Percentiles rank a stretch among this genome's conserved stretches.
Evolutionary conservation across 2,888 invertebrate species (phyloP).

Genomic region (Drosophila neutralis): DNA sequence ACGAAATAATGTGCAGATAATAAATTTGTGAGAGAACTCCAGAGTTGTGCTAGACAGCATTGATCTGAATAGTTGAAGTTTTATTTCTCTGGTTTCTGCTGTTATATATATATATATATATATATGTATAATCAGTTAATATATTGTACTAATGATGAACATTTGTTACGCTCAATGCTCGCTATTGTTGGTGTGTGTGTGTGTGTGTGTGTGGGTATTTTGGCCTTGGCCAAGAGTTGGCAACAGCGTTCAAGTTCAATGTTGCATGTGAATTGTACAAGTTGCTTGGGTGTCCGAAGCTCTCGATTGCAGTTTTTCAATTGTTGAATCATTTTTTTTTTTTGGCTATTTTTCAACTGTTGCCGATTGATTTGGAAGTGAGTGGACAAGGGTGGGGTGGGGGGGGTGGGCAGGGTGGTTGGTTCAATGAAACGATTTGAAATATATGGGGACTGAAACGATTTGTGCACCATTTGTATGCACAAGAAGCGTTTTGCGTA

Average conservation of each 20-base stretch:
- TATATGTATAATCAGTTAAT: not conserved
- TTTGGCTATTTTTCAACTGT: not conserved
- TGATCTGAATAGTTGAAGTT: not conserved
- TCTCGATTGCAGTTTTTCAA: slow-evolving; percentile 28
- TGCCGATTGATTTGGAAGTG: slow-evolving; percentile 10
- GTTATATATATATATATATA: no score
- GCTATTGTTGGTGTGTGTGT: not conserved
- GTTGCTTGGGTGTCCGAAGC: not conserved
- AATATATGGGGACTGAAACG: slow-evolving; percentile 15
- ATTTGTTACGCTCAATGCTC: not conserved
- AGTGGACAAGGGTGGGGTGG: no score
- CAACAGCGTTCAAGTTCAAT: slow-evolving; percentile 38
- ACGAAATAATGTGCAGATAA: not conserved
- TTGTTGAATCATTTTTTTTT: not conserved
- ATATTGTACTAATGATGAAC: not conserved
- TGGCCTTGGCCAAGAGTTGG: slow-evolving; percentile 32
- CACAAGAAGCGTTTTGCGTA: slow-evolving; percentile 8
- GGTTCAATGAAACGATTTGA: not conserved
- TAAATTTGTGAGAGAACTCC: not conserved
- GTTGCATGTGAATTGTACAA: slow-evolving; percentile 18
- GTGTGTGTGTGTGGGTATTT: not conserved
- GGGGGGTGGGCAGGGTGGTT: not conserved
- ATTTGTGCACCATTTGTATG: slow-evolving; percentile 49
- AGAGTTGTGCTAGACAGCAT: not conserved
- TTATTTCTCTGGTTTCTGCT: not conserved